These are phyloP conservation scores for Sciurus vulgaris DNA, from an alignment of 2,797 vertebrate species.

Conservation along the genomic window DNA sequence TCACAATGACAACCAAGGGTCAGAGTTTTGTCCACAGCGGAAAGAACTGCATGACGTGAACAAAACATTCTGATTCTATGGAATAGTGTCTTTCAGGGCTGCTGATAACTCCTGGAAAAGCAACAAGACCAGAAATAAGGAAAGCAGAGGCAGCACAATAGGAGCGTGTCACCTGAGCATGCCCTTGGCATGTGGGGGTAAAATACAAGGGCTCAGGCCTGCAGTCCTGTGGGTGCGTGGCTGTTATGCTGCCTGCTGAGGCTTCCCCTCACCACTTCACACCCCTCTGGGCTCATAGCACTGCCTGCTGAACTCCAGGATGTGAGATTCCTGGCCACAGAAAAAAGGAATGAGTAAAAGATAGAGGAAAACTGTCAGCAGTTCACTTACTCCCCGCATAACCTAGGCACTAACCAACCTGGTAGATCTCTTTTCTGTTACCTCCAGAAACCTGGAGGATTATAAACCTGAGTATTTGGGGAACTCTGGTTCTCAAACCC, in stretches of 20 bases:
- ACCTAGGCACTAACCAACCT: background rate
- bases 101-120: background rate
- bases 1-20: background rate
- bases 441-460: background rate
- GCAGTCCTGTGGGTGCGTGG: background rate
- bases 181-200: no score
- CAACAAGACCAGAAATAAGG: background rate
- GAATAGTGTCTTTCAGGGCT: background rate
- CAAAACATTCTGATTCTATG: background rate
- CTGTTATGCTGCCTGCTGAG: background rate
- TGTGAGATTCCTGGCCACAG: background rate
- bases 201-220: fast-evolving
- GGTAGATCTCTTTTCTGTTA: background rate
- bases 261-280: background rate
- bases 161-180: background rate
- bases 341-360: background rate
- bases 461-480: background rate
- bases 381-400: background rate
- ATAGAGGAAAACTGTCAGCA: background rate
- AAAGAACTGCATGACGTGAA: background rate
- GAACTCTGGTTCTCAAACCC: background rate
- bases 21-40: background rate
- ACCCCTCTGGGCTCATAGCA: background rate
- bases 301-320: background rate
- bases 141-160: background rate